These are phyloP conservation scores for Genyomyrus donnyi DNA, from an alignment of 2,113 vertebrate species.

Conservation along the genomic window DNA sequence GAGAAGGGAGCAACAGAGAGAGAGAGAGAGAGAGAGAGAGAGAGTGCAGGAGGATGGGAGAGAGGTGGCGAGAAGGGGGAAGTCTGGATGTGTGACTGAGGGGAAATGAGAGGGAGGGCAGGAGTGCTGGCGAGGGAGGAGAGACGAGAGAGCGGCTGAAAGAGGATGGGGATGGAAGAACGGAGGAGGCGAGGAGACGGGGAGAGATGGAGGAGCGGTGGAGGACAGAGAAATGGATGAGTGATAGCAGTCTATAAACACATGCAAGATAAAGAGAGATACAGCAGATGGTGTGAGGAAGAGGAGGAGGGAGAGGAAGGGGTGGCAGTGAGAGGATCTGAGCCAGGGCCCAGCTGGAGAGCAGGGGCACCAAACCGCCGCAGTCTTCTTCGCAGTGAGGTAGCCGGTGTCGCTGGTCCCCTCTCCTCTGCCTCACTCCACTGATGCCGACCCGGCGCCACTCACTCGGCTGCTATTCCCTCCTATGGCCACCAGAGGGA, in stretches of 20 bases:
- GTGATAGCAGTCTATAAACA: neutral
- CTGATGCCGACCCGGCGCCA: neutral
- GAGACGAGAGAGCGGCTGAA: neutral
- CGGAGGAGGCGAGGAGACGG: neutral
- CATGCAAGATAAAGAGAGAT: neutral
- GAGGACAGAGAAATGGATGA: neutral
- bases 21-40: conserved; percentile 14
- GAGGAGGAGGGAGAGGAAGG: neutral
- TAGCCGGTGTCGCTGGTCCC: neutral
- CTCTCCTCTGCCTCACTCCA: neutral
- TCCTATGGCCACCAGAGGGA: neutral
- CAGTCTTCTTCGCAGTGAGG: neutral
- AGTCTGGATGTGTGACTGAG: conserved; percentile 23
- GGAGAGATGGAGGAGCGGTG: neutral
- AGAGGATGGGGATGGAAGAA: neutral
- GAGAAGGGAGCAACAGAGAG: neutral
- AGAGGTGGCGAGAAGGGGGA: neutral
- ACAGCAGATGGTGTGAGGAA: neutral
- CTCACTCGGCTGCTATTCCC: neutral
- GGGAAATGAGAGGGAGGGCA: conserved; percentile 8
- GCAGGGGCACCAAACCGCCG: neutral
- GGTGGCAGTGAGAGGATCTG: neutral
- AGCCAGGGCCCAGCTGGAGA: neutral
- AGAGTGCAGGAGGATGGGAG: conserved; percentile 11
- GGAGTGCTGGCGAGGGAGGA: neutral